Evolutionary conservation across 1,140 invertebrate genomes (phyloP).

Genomic region (Heliconius eleuchia): DNA sequence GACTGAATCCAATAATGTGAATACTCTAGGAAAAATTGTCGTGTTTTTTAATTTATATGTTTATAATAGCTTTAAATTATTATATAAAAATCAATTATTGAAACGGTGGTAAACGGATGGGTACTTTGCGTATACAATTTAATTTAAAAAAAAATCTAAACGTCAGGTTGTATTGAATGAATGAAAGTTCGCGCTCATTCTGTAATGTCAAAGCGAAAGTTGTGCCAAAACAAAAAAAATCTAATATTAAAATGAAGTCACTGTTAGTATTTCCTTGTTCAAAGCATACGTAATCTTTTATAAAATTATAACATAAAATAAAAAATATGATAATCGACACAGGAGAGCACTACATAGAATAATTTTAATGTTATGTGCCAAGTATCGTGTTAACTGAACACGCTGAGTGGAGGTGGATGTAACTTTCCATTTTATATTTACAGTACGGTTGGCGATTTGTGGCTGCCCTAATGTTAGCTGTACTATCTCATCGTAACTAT

Average conservation of each 20-base stretch:
- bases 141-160: not conserved
- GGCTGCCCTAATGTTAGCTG: no score
- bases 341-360: conserved; percentile 15
- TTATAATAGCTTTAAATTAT: conserved; percentile 8
- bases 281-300: conserved; percentile 29
- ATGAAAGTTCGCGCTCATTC: conserved; percentile 4
- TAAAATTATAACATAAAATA: conserved; percentile 19
- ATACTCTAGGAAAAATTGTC: conserved; percentile 10
- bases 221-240: conserved; percentile 14
- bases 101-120: not conserved
- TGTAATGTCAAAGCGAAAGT: conserved; percentile 5
- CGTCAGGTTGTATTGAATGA: conserved; percentile 8
- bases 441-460: no score
- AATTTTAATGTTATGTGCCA: conserved; percentile 19
- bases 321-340: conserved; percentile 21
- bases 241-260: conserved; percentile 32
- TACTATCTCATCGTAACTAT: no score
- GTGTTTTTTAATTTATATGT: conserved; percentile 4
- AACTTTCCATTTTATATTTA: conserved; percentile 11
- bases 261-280: conserved; percentile 26
- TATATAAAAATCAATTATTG: conserved; percentile 8
- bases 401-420: conserved; percentile 1
- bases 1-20: conserved; percentile 10
- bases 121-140: conserved; percentile 1
- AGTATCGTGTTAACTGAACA: conserved; percentile 5